Conservation (phyloP, 2,797 vertebrate genomes). For the Atherinosoma microstoma region DNA sequence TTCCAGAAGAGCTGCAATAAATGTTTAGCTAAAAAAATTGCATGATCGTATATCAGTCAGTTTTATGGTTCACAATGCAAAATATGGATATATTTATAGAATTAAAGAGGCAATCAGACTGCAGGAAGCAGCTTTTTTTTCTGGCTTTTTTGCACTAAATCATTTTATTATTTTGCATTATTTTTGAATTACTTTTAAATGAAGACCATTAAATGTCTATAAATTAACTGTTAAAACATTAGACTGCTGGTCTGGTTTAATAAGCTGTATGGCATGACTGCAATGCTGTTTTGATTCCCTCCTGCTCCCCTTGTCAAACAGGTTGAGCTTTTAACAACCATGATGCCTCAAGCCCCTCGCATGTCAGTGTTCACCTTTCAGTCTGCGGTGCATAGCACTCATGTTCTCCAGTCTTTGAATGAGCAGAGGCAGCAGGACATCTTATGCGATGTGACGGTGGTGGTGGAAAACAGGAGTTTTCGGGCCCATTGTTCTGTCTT, state of each 20-base stretch:
- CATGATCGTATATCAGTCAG: too few species aligned
- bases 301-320: slow-evolving; percentile 55
- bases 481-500: slow-evolving; percentile 92
- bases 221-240: neutral
- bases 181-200: neutral
- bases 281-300: neutral
- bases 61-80: neutral
- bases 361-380: slow-evolving; percentile 92
- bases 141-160: neutral
- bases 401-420: slow-evolving; percentile 90
- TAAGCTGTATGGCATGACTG: neutral
- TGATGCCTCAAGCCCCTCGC: slow-evolving; percentile 88
- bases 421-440: slow-evolving; percentile 90
- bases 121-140: neutral
- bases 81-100: neutral
- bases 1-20: neutral
- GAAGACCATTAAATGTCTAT: neutral
- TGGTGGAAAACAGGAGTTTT: slow-evolving; percentile 89
- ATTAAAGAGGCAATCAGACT: neutral
- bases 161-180: neutral
- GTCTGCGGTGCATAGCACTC: slow-evolving; percentile 91
- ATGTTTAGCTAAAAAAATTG: neutral
- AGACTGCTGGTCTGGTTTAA: neutral
- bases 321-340: slow-evolving; percentile 75
- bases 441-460: slow-evolving; percentile 92